These are phyloP conservation scores for Drosophila yooni DNA, from an alignment of 2,888 invertebrate genomes.

Conservation along the genomic window DNA sequence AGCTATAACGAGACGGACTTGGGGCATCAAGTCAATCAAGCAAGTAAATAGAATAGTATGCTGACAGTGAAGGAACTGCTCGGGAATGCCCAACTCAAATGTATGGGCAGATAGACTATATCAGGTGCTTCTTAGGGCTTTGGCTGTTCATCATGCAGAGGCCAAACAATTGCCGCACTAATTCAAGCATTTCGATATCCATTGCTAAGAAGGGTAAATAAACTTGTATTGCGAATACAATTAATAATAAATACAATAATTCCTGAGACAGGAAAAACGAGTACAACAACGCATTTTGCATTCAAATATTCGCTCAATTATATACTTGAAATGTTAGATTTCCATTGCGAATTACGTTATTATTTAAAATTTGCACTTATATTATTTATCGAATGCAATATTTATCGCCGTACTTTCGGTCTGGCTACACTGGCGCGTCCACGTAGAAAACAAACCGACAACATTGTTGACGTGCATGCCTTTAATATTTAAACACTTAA, in stretches of 20 bases:
- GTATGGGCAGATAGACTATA: conserved; percentile 39
- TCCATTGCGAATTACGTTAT: neutral
- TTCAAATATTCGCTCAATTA: neutral
- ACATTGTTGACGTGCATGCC: conserved; percentile 57
- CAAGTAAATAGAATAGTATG: conserved; percentile 52
- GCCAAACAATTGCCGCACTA: neutral
- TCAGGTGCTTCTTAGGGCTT: conserved; percentile 25
- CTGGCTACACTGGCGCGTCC: conserved; percentile 64
- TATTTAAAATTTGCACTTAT: neutral
- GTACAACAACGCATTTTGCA: neutral
- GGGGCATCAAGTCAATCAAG: no score
- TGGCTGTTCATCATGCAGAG: conserved; percentile 33
- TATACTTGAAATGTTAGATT: neutral
- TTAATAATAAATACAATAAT: neutral
- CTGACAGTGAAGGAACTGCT: conserved; percentile 47
- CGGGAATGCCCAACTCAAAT: conserved; percentile 19
- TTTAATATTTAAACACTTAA: conserved; percentile 45
- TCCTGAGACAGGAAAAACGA: neutral
- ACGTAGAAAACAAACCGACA: conserved; percentile 76
- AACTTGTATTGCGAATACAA: neutral
- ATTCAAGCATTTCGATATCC: neutral
- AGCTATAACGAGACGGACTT: conserved; percentile 33
- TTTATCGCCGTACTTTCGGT: conserved; percentile 14
- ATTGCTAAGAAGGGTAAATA: neutral
- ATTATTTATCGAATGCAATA: neutral